phyloP scores from a whole-genome alignment of 2,113 vertebrate genomes.

The Prunella fulvescens region DNA sequence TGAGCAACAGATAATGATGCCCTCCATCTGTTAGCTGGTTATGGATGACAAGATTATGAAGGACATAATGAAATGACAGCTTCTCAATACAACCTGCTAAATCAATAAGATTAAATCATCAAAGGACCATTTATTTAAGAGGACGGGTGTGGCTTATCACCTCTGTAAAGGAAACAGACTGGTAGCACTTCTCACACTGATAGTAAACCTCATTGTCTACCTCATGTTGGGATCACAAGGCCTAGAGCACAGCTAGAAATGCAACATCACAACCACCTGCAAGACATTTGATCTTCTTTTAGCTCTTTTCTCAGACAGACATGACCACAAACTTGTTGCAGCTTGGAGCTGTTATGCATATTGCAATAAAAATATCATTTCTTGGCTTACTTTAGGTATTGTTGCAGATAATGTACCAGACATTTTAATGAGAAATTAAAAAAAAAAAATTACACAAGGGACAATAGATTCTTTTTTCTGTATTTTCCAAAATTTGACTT shows the following conservation, averaged over 20 bases:
- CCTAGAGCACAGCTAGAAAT: conserved; percentile 22
- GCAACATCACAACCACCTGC: neutral
- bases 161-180: neutral
- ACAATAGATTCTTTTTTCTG: conserved; percentile 80
- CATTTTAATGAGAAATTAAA: conserved; percentile 94
- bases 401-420: conserved; percentile 82
- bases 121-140: neutral
- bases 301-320: neutral
- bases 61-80: conserved; percentile 20
- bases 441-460: conserved; percentile 98
- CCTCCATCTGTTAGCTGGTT: conserved; percentile 10
- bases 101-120: neutral
- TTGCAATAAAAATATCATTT: conserved; percentile 62
- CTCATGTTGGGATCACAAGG: neutral
- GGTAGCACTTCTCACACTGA: neutral
- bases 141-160: neutral
- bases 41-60: conserved; percentile 39
- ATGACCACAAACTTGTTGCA: neutral
- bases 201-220: neutral
- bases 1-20: conserved; percentile 30
- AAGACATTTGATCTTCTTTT: neutral
- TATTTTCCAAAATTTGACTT: conserved; percentile 77
- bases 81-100: neutral
- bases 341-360: conserved; percentile 12
- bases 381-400: conserved; percentile 74